Base-by-base conservation (phyloP, 2,888 invertebrate genomes). In the Geotrupes spiniger region DNA sequence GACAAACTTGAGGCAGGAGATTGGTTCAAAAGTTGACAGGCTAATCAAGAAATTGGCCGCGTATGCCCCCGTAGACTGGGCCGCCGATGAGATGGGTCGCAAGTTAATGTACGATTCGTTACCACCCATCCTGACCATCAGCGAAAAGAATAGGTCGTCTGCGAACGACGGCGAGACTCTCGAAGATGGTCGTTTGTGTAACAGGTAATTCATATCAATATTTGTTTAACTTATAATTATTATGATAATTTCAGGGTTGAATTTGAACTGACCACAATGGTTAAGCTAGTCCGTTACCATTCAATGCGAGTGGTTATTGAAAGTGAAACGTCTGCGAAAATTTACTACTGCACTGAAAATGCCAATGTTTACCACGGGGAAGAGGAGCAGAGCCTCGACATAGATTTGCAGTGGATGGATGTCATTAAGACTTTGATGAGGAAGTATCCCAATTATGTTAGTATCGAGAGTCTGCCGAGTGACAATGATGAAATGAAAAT, bases 281-380 rank as follows among this genome's bases (percentile, higher is more conserved):
- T 87, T 1, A 79, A 82, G 41, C 64, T 85, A 6, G 62, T 85
- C 33, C 73, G 84, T 16, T 78, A 75, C 21, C 75, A 79, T 59
- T 74, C 78, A 15, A 38, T 80, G 21, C 74, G 74, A 56, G 72
- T 92, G 62, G 81, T 89, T 0, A 71, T 78, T 14, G 87, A 89
- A 64, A 81, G 80, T 1, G 78, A 76, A 49, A 87, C 89, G 63
- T 72, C 84, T 12, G 72, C 86, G 11, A 79, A 81, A 39, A 63
- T 95, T 25, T 96, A 92, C 72, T 91, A 90, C 71, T 84, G 85
- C 55, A 76, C 84, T 33, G 92, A 94, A 64, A 97, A 97, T 72
- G 85, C 89, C 0, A 78, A 87, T 54, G 85, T 89, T 60, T 94
- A 92, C 66, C 91, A 92, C 66, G 90, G 85, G 26, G 84, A 82